Base-by-base conservation (phyloP, 2,797 vertebrate genomes). In the Columba guinea region DNA sequence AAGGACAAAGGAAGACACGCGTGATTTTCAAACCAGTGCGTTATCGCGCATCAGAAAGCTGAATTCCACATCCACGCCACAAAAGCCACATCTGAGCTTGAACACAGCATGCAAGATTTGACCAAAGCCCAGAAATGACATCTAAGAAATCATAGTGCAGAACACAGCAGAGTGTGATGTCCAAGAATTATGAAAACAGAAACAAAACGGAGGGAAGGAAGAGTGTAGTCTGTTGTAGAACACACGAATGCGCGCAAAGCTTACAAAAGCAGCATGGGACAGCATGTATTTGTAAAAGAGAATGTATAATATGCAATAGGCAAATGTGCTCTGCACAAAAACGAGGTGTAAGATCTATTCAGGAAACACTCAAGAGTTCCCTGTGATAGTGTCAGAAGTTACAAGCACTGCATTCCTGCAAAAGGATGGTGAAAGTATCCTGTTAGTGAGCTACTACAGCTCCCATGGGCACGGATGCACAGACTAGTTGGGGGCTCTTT, bases 141-240 rank as follows among this genome's bases (percentile, higher is more conserved):
- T 11, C 35, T 64, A 67, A 74, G 35, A 59, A 81, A 51, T 18
- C 10, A 32, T 10, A 34, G 30, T 7, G 20, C 0, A 67, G 41
- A 91, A 94, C 52, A 84, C 39, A 70, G 60, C 28, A 75, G 22
- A 34, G 1, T 19, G 13, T 2, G 49, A 65, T 22, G 11, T 17
- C 49, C 68, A 34, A 60, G 27, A 63, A 79, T 17, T 24, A 64
- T 4, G 28, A 89, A 60, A 18, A 52, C 8, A 70, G 48, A 62
- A 85, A 53, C 32, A 58, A 65, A 16, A 56, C 26, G n/a, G 41
- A 64, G 10, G 14, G 24, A 15, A 73, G 4, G 48, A 80, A 58
- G 23, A 77, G 5, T 0, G 2, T 3, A 34, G 13, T n/a, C 60
- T 62, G 28, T 14, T 75, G 11, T 0, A 75, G 44, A 84, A 67